Conservation (phyloP, 2,113 vertebrate genomes). For the Pteronura brasiliensis region DNA sequence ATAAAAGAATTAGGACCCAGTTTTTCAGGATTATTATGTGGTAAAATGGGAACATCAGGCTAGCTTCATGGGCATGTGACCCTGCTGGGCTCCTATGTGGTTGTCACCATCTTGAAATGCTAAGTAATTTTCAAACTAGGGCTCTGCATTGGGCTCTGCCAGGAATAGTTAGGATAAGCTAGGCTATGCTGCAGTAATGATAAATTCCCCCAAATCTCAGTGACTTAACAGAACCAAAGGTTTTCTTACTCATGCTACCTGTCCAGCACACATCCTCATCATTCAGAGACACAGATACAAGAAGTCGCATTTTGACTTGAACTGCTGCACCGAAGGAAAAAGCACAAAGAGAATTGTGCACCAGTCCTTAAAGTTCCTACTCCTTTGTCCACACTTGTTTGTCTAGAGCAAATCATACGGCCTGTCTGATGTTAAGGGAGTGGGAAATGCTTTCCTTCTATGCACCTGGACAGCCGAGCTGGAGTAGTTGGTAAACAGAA, state of each 20-base stretch:
- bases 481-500: not conserved
- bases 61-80: accelerated
- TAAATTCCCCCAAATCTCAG: not conserved
- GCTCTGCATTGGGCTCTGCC: not conserved
- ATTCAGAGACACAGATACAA: too few relatives aligned
- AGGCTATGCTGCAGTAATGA: not conserved
- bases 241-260: not conserved
- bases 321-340: not conserved
- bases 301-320: not conserved
- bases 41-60: not conserved
- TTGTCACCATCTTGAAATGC: not conserved
- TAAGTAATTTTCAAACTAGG: not conserved
- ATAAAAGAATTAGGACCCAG: not conserved
- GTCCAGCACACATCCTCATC: accelerated
- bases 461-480: not conserved
- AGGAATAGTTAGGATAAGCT: not conserved
- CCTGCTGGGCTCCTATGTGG: not conserved
- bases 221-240: too few relatives aligned
- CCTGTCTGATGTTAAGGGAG: not conserved
- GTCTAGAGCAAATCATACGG: not conserved
- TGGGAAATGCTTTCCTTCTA: not conserved
- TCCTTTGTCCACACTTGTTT: not conserved
- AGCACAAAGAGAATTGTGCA: not conserved
- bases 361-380: not conserved
- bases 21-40: not conserved